phyloP scores from a whole-genome alignment of 2,113 vertebrate genomes.

The Gymnorhina tibicen region DNA sequence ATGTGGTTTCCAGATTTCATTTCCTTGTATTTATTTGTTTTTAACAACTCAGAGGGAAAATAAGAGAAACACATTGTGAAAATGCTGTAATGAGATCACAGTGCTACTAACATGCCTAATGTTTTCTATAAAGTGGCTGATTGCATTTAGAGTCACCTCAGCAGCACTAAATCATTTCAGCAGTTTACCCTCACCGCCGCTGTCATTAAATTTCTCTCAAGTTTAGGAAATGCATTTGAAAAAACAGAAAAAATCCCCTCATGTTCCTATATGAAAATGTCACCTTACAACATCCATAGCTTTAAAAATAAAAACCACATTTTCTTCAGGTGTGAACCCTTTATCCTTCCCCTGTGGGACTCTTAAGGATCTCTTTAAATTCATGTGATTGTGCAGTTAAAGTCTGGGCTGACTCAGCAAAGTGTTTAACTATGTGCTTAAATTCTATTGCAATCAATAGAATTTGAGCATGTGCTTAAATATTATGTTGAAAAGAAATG shows the following conservation, averaged over 20 bases:
- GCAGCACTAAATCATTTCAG: conserved; percentile 20
- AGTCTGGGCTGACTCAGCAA: conserved; percentile 48
- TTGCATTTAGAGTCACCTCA: not conserved
- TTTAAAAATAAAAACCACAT: conserved; percentile 40
- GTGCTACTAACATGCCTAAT: not conserved
- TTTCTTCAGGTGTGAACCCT: conserved; percentile 4
- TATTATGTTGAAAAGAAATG: not conserved
- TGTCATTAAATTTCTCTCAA: not conserved
- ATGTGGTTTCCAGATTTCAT: conserved; percentile 38
- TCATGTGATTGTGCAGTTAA: not conserved
- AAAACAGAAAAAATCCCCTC: not conserved
- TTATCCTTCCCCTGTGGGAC: conserved; percentile 23
- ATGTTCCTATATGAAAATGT: conserved; percentile 27
- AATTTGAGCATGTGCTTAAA: conserved; percentile 35
- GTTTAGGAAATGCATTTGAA: conserved; percentile 15
- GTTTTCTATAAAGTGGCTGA: not conserved
- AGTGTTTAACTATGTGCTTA: conserved; percentile 27
- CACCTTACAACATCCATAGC: conserved; percentile 4
- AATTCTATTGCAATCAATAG: conserved; percentile 25
- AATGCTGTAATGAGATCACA: conserved; percentile 5
- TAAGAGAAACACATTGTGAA: conserved; percentile 33
- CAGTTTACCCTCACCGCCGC: not conserved
- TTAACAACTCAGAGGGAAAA: conserved; percentile 15
- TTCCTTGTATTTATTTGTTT: conserved; percentile 48
- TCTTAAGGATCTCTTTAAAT: conserved; percentile 23